Evolutionary conservation across 2,888 invertebrate genomes (phyloP).

Genomic region (Axea sp.): DNA sequence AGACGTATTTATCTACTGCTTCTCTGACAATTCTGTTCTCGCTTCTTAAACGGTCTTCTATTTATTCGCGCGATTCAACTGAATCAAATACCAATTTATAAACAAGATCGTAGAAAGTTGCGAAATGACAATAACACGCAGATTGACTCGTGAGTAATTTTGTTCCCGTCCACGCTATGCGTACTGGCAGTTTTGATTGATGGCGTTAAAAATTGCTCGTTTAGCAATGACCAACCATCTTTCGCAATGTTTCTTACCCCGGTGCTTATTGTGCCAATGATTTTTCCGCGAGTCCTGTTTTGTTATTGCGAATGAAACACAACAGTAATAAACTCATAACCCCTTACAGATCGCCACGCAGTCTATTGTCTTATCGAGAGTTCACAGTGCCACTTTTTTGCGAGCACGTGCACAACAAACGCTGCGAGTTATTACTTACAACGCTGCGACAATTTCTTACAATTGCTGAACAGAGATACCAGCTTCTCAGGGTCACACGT

Average conservation of each 20-base stretch:
- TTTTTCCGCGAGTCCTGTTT: not conserved
- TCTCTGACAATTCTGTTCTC: not conserved
- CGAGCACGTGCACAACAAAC: slow-evolving; percentile 21
- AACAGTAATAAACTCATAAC: slow-evolving; percentile 4
- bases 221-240: not conserved
- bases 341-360: slow-evolving; percentile 39
- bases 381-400: slow-evolving; percentile 29
- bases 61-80: slow-evolving; percentile 3
- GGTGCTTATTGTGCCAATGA: not conserved
- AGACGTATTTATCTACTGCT: too few relatives aligned
- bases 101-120: slow-evolving; percentile 10
- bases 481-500: slow-evolving; percentile 4
- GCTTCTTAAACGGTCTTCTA: slow-evolving; percentile 2
- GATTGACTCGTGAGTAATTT: slow-evolving; percentile 1
- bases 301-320: not conserved
- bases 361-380: slow-evolving; percentile 43
- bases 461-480: slow-evolving; percentile 18
- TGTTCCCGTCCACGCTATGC: too few relatives aligned
- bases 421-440: too few relatives aligned
- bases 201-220: not conserved
- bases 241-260: not conserved
- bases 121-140: slow-evolving; percentile 12
- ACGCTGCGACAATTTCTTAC: slow-evolving; percentile 18
- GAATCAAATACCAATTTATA: slow-evolving; percentile 12
- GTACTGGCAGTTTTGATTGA: not conserved